These are phyloP conservation scores for Paramormyrops kingsleyae DNA, from an alignment of 2,113 vertebrate species.

Conservation along the genomic window DNA sequence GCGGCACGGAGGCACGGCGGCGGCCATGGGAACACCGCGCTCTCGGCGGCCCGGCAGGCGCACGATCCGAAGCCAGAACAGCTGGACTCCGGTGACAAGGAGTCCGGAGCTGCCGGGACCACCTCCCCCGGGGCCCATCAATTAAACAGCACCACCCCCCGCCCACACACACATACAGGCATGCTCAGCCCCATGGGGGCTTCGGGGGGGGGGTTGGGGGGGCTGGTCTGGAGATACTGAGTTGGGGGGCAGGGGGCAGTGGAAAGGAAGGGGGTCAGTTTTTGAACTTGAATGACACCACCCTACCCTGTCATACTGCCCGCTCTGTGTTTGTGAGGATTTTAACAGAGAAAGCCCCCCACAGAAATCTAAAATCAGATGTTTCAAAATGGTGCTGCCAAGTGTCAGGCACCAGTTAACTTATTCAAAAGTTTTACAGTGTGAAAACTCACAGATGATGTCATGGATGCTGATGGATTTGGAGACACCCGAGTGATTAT, in stretches of 20 bases:
- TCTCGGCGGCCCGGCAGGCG: background rate
- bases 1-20: background rate
- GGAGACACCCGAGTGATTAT: background rate
- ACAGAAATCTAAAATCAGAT: background rate
- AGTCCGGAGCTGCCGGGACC: background rate
- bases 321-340: background rate
- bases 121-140: background rate
- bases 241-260: background rate
- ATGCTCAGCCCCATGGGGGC: background rate
- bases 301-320: background rate
- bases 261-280: background rate
- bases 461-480: background rate
- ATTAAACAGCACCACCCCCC: background rate
- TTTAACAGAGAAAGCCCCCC: background rate
- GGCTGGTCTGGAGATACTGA: background rate
- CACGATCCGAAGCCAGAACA: constrained; percentile 34
- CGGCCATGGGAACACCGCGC: background rate
- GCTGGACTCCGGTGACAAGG: constrained; percentile 35
- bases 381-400: background rate
- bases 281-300: background rate
- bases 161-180: background rate
- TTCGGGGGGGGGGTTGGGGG: no score
- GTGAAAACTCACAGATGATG: background rate
- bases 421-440: background rate
- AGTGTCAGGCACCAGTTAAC: background rate